These are phyloP conservation scores for Nycticebus coucang DNA, from an alignment of 2,113 vertebrate genomes.

Conservation along the genomic window DNA sequence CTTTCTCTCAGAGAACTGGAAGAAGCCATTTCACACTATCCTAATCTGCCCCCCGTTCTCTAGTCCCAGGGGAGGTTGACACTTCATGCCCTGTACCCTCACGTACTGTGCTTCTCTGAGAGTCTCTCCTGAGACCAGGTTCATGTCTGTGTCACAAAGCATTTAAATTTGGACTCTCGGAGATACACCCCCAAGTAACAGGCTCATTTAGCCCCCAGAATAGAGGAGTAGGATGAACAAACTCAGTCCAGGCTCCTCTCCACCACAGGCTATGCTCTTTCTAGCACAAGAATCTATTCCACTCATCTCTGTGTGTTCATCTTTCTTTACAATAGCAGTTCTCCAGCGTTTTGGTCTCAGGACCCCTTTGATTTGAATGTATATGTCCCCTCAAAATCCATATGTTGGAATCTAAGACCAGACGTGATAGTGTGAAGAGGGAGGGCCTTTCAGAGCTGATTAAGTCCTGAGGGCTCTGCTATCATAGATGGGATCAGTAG, in stretches of 20 bases:
- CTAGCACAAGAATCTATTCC: neutral
- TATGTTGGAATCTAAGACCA: neutral
- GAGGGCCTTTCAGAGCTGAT: neutral
- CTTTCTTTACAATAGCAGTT: neutral
- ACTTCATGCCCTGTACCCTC: no score
- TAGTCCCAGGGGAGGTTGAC: neutral
- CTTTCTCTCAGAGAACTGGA: neutral
- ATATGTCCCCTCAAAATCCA: neutral
- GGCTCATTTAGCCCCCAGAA: neutral
- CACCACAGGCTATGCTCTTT: neutral
- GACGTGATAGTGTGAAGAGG: neutral
- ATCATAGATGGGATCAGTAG: no score
- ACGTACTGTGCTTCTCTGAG: neutral
- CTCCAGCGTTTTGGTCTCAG: neutral
- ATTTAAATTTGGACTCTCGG: neutral
- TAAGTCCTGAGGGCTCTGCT: neutral
- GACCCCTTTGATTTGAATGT: neutral
- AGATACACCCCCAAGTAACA: neutral
- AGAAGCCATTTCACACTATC: neutral
- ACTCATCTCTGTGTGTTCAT: neutral
- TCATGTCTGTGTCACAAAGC: neutral
- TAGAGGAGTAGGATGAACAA: neutral
- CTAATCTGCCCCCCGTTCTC: neutral
- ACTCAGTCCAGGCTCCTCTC: neutral
- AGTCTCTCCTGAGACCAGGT: neutral